Evolutionary conservation across 2,113 vertebrate species (phyloP).

Genomic region (Marcusenius ussheri): DNA sequence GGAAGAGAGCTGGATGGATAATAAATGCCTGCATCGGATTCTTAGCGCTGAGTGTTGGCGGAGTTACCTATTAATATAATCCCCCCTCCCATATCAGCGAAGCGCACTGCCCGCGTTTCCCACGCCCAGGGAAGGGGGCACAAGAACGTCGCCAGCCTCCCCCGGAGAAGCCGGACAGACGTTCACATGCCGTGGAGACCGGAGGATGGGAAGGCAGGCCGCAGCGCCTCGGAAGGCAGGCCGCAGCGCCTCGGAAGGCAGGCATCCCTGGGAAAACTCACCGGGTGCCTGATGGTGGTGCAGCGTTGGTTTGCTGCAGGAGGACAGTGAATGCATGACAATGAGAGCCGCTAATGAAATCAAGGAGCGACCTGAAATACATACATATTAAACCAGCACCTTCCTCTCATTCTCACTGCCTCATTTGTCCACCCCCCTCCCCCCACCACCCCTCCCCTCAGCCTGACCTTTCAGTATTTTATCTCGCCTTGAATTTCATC

Average conservation of each 20-base stretch:
- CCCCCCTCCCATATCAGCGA: background rate
- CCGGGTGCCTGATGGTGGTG: background rate
- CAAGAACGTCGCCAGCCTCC: too few relatives aligned
- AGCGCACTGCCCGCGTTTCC: background rate
- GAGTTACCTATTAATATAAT: background rate
- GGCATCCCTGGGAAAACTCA: background rate
- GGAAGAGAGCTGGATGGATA: background rate
- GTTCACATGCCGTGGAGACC: background rate
- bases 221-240: background rate
- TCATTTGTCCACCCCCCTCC: constrained; percentile 65
- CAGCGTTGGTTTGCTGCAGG: constrained; percentile 85
- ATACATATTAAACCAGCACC: constrained; percentile 82
- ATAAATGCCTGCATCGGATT: background rate
- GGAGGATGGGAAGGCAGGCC: background rate
- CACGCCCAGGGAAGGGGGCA: background rate
- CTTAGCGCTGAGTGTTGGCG: background rate
- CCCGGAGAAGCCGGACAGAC: background rate
- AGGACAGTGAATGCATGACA: constrained; percentile 89
- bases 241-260: background rate
- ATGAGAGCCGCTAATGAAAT: constrained; percentile 92
- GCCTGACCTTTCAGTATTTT: constrained; percentile 64
- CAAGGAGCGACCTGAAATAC: constrained; percentile 86
- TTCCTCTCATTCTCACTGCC: constrained; percentile 72
- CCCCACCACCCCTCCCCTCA: constrained; percentile 40
- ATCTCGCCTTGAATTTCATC: constrained; percentile 44